phyloP scores from a whole-genome alignment of 2,113 vertebrate species.

The Mirounga angustirostris region DNA sequence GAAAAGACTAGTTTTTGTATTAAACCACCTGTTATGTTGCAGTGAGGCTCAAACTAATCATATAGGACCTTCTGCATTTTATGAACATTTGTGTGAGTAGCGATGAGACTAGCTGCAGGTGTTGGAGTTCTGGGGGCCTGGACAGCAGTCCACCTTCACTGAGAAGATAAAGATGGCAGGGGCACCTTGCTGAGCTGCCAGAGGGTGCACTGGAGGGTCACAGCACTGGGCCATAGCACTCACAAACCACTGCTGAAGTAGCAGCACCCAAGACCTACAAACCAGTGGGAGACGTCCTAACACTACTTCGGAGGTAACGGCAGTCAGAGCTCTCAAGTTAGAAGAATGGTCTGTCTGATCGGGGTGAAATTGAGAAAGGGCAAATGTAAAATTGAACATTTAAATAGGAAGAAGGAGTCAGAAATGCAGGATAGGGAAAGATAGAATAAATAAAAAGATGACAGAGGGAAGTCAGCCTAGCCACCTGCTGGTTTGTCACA shows the following conservation, averaged over 20 bases:
- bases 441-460: not conserved
- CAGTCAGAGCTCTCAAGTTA: not conserved
- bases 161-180: not conserved
- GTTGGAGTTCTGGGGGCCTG: not conserved
- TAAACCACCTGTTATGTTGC: not conserved
- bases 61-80: not conserved
- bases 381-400: not conserved
- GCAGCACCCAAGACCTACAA: not conserved
- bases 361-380: not conserved
- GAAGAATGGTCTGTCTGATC: not conserved
- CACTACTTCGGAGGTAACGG: not conserved
- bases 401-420: conserved; percentile 34
- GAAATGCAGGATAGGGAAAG: not conserved
- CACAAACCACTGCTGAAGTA: not conserved
- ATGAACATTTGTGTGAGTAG: not conserved
- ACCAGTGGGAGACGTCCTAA: not conserved
- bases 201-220: not conserved
- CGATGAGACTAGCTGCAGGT: not conserved
- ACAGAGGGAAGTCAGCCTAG: not conserved
- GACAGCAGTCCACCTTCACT: not conserved
- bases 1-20: conserved; percentile 8
- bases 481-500: not conserved
- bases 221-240: not conserved
- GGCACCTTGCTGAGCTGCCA: not conserved
- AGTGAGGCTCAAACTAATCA: conserved; percentile 22